Conservation (phyloP, 2,888 invertebrate genomes). For the Operophtera brumata region DNA sequence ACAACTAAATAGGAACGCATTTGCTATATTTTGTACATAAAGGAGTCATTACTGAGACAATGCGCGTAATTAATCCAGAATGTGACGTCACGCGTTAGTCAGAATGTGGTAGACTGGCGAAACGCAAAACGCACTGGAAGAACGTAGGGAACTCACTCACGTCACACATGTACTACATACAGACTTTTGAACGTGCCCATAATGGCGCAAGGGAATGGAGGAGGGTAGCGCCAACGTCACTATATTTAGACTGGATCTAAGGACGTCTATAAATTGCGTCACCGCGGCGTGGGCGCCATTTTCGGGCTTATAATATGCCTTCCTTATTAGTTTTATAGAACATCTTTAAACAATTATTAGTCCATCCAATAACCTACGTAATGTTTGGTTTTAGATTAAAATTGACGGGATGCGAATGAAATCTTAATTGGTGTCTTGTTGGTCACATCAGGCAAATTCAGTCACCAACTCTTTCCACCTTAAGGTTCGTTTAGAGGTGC, state of each 20-base stretch:
- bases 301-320: slow-evolving; percentile 30
- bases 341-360: slow-evolving; percentile 6
- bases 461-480: neutral
- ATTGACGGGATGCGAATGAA: neutral
- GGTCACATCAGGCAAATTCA: neutral
- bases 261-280: slow-evolving; percentile 19
- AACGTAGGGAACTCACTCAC: too few species aligned
- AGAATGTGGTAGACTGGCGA: neutral
- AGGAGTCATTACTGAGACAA: slow-evolving; percentile 22
- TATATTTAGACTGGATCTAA: slow-evolving; percentile 6
- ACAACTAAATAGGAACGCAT: neutral
- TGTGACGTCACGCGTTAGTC: slow-evolving; percentile 23
- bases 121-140: neutral
- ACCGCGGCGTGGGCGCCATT: slow-evolving; percentile 2
- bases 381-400: neutral
- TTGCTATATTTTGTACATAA: neutral
- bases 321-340: slow-evolving; percentile 19
- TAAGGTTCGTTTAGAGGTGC: too few species aligned
- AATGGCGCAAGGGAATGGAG: slow-evolving; percentile 3
- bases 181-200: neutral
- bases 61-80: slow-evolving; percentile 29
- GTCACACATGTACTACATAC: neutral
- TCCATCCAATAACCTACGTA: neutral
- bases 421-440: neutral
- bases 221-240: slow-evolving; percentile 5